Evolutionary conservation across 1,140 invertebrate genomes (phyloP).

Genomic region (Papilio helenus): DNA sequence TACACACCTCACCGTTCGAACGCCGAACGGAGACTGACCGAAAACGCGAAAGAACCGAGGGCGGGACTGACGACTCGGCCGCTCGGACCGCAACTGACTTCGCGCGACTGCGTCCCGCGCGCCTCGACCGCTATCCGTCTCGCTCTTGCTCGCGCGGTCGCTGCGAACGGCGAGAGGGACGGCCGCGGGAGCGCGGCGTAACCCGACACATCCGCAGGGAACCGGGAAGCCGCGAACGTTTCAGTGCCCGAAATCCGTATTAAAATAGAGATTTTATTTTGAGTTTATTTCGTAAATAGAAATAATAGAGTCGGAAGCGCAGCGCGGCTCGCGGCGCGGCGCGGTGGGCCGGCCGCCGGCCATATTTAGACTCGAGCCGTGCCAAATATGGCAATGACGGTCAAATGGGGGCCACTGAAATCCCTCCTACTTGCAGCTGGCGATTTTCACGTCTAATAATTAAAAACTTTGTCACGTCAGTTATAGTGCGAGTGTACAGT

Average conservation of each 20-base stretch:
- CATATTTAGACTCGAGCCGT: constrained; percentile 89
- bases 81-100: constrained; percentile 82
- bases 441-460: constrained; percentile 82
- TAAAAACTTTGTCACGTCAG: constrained; percentile 80
- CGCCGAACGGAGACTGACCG: constrained; percentile 78
- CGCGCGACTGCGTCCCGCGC: constrained; percentile 75
- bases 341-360: constrained; percentile 86
- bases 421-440: constrained; percentile 84
- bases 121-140: constrained; percentile 70
- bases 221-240: constrained; percentile 77
- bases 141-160: constrained; percentile 53
- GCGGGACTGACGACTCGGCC: constrained; percentile 80
- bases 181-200: constrained; percentile 59
- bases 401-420: constrained; percentile 89
- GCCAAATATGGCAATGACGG: constrained; percentile 88
- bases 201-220: constrained; percentile 81
- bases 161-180: constrained; percentile 54
- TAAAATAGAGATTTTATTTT: constrained; percentile 83
- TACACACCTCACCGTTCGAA: constrained; percentile 79
- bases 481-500: constrained; percentile 54
- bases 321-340: constrained; percentile 71
- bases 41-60: constrained; percentile 78
- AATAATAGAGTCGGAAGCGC: constrained; percentile 83
- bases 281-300: constrained; percentile 82
- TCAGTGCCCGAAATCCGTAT: constrained; percentile 79